Conservation (phyloP, 2,888 invertebrate genomes). For the Drosophila atripex region DNA sequence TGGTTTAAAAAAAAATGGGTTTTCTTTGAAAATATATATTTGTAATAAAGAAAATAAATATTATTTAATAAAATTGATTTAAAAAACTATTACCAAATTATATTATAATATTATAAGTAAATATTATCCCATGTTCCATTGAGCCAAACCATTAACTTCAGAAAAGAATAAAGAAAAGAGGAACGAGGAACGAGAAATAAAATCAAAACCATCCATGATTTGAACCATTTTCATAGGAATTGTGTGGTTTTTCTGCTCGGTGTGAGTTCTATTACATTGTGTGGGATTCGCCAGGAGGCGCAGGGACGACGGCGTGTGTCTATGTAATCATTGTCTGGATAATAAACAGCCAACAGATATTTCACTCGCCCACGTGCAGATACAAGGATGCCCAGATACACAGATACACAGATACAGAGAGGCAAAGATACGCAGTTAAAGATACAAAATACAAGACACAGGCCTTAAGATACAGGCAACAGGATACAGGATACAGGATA, state of each 20-base stretch:
- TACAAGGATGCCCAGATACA: conserved; percentile 3
- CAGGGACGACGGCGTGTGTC: conserved; percentile 12
- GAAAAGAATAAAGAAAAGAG: too few species aligned
- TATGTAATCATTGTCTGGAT: conserved; percentile 53
- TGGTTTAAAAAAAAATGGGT: too few species aligned
- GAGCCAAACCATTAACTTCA: too few species aligned
- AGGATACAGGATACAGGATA: background rate
- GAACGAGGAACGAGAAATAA: background rate
- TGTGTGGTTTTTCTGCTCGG: conserved; percentile 4
- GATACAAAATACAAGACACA: background rate
- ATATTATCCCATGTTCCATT: too few species aligned
- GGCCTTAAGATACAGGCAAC: too few species aligned
- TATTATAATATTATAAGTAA: too few species aligned
- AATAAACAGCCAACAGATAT: conserved; percentile 51
- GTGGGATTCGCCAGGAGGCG: conserved; percentile 17
- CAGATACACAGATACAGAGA: conserved; percentile 1
- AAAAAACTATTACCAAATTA: too few species aligned
- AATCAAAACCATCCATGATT: background rate
- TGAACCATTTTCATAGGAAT: background rate
- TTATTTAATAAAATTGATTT: too few species aligned
- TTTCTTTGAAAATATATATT: too few species aligned
- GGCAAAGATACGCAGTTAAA: background rate
- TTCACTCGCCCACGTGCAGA: conserved; percentile 20
- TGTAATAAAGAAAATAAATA: too few species aligned
- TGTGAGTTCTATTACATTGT: conserved; percentile 1